Percentiles rank a stretch among this genome's conserved stretches.
Evolutionary conservation across 1,140 invertebrate genomes (phyloP).

Genomic region (Eubasilissa regina): DNA sequence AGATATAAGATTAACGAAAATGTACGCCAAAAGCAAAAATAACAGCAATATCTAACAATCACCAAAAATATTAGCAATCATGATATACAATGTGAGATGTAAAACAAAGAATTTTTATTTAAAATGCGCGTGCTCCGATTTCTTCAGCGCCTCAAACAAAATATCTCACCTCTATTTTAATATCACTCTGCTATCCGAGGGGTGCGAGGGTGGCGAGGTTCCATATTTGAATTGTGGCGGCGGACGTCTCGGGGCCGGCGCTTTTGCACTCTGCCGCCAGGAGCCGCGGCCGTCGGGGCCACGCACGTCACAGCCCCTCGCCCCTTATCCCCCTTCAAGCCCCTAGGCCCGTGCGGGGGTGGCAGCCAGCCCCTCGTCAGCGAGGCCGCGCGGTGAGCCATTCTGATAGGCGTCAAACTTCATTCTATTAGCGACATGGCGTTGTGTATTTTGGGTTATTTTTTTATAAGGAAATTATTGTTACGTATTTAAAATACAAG

Average conservation of each 20-base stretch:
- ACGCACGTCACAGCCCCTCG: conserved; percentile 43
- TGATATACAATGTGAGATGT: too few species aligned
- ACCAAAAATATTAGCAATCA: too few species aligned
- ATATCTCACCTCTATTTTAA: too few species aligned
- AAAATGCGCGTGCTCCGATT: too few species aligned
- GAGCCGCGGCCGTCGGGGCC: conserved; percentile 45
- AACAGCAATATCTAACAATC: too few species aligned
- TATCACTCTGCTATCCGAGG: too few species aligned
- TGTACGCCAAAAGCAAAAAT: too few species aligned
- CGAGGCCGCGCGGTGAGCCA: neutral
- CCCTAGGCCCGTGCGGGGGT: neutral
- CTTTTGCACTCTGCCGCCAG: conserved; percentile 37
- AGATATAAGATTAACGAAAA: too few species aligned
- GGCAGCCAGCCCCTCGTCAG: neutral
- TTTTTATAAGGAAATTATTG: neutral
- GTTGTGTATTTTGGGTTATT: neutral
- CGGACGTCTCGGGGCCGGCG: neutral
- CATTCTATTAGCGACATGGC: neutral
- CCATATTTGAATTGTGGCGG: neutral
- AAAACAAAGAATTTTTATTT: too few species aligned
- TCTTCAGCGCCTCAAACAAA: too few species aligned
- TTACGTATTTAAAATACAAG: too few species aligned
- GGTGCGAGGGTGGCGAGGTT: too few species aligned
- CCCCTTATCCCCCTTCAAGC: conserved; percentile 60
- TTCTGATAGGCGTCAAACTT: neutral